phyloP scores from a whole-genome alignment of 2,113 vertebrate genomes.

The Bungarus multicinctus region DNA sequence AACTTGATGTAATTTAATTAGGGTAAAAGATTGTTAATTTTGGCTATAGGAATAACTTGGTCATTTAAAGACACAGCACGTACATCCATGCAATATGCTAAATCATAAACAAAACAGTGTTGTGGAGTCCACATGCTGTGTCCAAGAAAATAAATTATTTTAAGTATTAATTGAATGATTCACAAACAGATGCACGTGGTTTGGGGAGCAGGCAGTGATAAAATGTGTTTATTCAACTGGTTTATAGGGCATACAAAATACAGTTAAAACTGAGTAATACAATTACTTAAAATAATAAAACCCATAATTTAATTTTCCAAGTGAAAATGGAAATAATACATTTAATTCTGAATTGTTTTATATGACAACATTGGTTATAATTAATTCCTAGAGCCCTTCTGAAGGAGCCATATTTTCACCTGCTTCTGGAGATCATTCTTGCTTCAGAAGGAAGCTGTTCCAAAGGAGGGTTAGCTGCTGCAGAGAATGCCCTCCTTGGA shows the following conservation, averaged over 20 bases:
- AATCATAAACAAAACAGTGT: not conserved
- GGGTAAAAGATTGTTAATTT: not conserved
- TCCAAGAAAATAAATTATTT: not conserved
- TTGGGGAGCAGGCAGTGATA: not conserved
- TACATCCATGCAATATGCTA: not conserved
- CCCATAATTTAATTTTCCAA: not conserved
- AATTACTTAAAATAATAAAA: not conserved
- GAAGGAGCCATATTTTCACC: not conserved
- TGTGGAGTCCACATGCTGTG: not conserved
- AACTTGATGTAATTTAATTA: not conserved
- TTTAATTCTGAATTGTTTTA: too few species aligned
- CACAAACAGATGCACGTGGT: not conserved
- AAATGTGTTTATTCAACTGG: not conserved
- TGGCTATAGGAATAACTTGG: not conserved
- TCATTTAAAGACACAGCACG: not conserved
- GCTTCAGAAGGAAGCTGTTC: not conserved
- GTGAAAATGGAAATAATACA: not conserved
- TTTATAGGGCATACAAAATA: not conserved
- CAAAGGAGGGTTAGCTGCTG: not conserved
- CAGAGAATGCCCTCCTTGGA: not conserved
- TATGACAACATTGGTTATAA: not conserved
- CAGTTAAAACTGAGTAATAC: not conserved
- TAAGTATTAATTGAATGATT: not conserved
- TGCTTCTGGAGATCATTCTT: not conserved
- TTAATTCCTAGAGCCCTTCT: not conserved